Evolutionary conservation across 2,888 invertebrate genomes (phyloP).

Genomic region (Nephrotoma guestfalica): DNA sequence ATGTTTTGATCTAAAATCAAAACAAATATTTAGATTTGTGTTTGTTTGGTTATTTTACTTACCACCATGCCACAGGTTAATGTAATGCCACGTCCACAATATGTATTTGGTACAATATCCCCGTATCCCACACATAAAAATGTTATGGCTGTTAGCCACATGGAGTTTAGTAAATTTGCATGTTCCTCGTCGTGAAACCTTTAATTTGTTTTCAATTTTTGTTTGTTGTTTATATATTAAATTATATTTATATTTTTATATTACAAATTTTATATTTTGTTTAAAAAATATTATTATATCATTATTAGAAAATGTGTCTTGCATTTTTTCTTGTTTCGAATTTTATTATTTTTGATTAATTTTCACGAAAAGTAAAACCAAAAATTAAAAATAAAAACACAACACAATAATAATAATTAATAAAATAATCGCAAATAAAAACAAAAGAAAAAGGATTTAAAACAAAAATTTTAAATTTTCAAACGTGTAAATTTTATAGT

Average conservation of each 20-base stretch:
- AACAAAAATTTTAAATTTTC: neutral
- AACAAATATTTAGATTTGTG: neutral
- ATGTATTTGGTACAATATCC: conserved; percentile 98
- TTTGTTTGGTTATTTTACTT: conserved; percentile 36
- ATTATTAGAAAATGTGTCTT: neutral
- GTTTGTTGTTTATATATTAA: neutral
- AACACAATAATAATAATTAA: neutral
- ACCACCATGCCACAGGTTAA: conserved; percentile 99
- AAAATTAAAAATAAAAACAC: neutral
- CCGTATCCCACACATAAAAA: conserved; percentile 99
- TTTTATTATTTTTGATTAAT: neutral
- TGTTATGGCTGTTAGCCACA: conserved; percentile 99
- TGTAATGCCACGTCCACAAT: conserved; percentile 98
- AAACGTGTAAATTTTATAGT: neutral
- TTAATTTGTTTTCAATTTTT: conserved; percentile 20
- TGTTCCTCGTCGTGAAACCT: conserved; percentile 98
- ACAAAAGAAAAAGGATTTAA: neutral
- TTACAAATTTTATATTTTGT: neutral
- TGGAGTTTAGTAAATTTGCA: conserved; percentile 96
- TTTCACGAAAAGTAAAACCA: neutral
- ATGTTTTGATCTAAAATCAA: neutral
- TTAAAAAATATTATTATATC: neutral
- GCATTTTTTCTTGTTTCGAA: neutral
- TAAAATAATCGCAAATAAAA: neutral
- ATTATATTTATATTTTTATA: neutral